Evolutionary conservation across 2,113 vertebrate species (phyloP).

Genomic region (Sylvicapra grimmia): DNA sequence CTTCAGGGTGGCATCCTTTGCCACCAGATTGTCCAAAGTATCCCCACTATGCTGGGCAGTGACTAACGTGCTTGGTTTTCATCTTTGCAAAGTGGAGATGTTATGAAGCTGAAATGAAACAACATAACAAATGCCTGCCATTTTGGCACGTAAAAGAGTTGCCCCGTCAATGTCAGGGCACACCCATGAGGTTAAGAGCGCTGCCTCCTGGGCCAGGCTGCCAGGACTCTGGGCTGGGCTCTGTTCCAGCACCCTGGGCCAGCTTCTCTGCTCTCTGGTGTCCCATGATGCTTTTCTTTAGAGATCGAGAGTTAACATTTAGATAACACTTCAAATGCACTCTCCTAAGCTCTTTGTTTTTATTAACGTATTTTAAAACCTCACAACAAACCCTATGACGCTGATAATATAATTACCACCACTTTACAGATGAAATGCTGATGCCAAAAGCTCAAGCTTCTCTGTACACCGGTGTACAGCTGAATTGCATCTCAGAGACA

Average conservation of each 20-base stretch:
- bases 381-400: background rate
- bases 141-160: background rate
- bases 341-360: background rate
- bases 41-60: background rate
- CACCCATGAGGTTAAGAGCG: accelerated
- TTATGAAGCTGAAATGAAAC: background rate
- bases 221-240: background rate
- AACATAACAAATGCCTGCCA: no score
- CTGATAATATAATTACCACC: background rate
- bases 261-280: background rate
- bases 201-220: background rate
- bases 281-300: background rate
- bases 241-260: background rate
- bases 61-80: background rate
- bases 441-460: background rate
- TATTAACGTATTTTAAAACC: background rate
- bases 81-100: background rate
- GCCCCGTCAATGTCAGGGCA: background rate
- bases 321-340: no score
- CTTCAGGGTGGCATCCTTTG: background rate
- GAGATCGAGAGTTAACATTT: background rate
- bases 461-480: background rate
- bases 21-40: background rate
- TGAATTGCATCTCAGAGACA: background rate
- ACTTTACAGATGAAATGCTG: background rate